A percentile compares a stretch with the other conserved stretches of the same genome.
These are phyloP conservation scores for Limnephilus auricula DNA, from an alignment of 2,888 invertebrate genomes.

Conservation along the genomic window DNA sequence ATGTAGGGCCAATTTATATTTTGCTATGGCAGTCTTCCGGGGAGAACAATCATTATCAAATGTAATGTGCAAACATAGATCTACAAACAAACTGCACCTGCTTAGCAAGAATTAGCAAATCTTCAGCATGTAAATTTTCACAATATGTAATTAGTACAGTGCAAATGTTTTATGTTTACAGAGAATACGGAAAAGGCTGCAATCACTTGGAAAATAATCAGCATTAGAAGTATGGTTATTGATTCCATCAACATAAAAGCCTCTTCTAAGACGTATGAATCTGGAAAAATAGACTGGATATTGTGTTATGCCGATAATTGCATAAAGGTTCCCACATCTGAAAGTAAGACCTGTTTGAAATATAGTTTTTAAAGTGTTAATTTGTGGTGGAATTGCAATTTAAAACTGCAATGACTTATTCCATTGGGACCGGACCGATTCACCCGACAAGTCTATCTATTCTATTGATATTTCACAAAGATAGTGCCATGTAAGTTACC, in stretches of 20 bases:
- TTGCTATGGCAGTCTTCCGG: too few relatives aligned
- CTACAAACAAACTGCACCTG: too few relatives aligned
- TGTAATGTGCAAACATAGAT: too few relatives aligned
- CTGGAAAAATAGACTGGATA: slow-evolving; percentile 73
- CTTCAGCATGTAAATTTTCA: background rate
- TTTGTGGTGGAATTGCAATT: background rate
- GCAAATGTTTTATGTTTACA: slow-evolving; percentile 67
- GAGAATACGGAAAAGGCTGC: slow-evolving; percentile 77
- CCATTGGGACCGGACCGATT: background rate
- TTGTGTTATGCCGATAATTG: slow-evolving; percentile 72
- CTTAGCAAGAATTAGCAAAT: background rate
- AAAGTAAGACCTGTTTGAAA: slow-evolving; percentile 59
- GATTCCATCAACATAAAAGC: slow-evolving; percentile 73
- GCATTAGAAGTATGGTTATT: slow-evolving; percentile 73
- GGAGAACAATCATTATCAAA: too few relatives aligned
- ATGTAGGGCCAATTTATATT: background rate
- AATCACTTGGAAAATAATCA: slow-evolving; percentile 84
- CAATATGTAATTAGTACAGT: background rate
- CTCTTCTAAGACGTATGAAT: slow-evolving; percentile 75
- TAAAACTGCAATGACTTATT: too few relatives aligned
- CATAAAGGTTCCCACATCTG: slow-evolving; percentile 67
- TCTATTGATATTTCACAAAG: too few relatives aligned
- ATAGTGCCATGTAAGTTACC: background rate
- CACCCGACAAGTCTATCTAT: background rate
- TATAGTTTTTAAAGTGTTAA: background rate